Percentiles rank a stretch among this genome's conserved stretches.
phyloP scores from a whole-genome alignment of 2,888 invertebrate genomes.

The Drosophila mercatorum region DNA sequence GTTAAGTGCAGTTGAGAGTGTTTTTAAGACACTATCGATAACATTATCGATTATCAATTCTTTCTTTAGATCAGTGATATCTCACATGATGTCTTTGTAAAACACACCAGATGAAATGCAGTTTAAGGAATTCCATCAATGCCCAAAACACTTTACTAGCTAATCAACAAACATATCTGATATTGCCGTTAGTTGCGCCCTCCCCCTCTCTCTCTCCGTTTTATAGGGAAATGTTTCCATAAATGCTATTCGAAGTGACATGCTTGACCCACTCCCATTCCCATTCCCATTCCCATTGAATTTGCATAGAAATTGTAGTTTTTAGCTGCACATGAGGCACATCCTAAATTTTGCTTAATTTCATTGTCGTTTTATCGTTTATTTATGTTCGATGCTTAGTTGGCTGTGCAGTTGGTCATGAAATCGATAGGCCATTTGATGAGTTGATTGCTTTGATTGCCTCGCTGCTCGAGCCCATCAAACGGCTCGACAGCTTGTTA shows the following conservation, averaged over 20 bases:
- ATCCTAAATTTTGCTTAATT: constrained; percentile 15
- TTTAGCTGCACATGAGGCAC: constrained; percentile 5
- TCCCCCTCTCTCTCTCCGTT: neutral
- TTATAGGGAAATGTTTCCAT: constrained; percentile 4
- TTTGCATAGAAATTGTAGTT: constrained; percentile 18
- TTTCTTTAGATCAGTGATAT: no score
- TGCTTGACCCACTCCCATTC: constrained; percentile 5
- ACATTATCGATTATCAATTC: neutral
- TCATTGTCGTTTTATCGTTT: constrained; percentile 3
- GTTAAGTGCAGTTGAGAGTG: neutral
- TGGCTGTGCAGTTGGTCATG: constrained; percentile 21
- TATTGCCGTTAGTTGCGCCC: neutral
- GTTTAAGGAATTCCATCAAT: neutral
- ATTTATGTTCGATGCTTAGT: constrained; percentile 21
- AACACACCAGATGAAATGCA: neutral
- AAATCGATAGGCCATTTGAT: constrained; percentile 51
- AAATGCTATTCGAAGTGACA: neutral
- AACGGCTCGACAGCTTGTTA: constrained; percentile 59
- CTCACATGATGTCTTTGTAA: neutral
- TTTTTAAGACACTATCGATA: neutral
- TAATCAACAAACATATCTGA: constrained; percentile 1
- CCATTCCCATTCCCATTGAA: neutral
- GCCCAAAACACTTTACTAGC: neutral
- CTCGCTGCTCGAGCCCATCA: constrained; percentile 26
- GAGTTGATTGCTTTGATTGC: constrained; percentile 54